Evolutionary conservation across 1,140 invertebrate genomes (phyloP).

Genomic region (Cheumatopsyche charites): DNA sequence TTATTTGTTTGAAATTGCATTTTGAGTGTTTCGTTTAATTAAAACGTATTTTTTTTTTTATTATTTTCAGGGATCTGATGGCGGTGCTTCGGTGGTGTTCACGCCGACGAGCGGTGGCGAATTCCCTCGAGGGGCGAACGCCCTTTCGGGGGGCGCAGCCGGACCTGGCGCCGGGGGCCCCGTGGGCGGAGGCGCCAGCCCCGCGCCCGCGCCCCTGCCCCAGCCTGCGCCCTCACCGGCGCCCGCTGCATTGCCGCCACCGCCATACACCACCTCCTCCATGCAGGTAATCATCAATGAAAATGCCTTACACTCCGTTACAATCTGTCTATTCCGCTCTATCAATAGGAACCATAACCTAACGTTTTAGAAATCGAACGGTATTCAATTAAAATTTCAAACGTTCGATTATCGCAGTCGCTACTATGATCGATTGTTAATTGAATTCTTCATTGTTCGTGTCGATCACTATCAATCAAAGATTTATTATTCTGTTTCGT

Average conservation of each 20-base stretch:
- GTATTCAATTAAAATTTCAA: too few species aligned
- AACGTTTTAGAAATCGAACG: too few species aligned
- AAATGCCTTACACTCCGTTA: neutral
- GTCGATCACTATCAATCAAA: too few species aligned
- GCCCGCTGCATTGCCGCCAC: conserved; percentile 57
- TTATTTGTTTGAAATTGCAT: too few species aligned
- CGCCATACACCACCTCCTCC: conserved; percentile 48
- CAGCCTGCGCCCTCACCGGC: conserved; percentile 59
- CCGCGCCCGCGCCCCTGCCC: conserved; percentile 57
- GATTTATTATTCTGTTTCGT: too few species aligned
- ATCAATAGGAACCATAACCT: too few species aligned
- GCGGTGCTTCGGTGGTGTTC: conserved; percentile 45
- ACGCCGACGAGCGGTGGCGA: conserved; percentile 51
- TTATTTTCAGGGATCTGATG: conserved; percentile 46
- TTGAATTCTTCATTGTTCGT: too few species aligned
- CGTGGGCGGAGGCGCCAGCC: conserved; percentile 56
- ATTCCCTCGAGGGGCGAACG: conserved; percentile 56
- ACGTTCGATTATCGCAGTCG: too few species aligned
- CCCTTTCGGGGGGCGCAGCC: conserved; percentile 31
- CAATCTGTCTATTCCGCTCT: too few species aligned
- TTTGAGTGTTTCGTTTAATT: too few species aligned
- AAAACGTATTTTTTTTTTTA: too few species aligned
- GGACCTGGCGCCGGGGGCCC: conserved; percentile 52
- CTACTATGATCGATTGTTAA: too few species aligned
- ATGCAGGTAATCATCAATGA: conserved; percentile 43